A percentile compares a stretch with the other conserved stretches of the same genome.
Conservation (phyloP, 2,113 vertebrate species). For the Seriola aureovittata region DNA sequence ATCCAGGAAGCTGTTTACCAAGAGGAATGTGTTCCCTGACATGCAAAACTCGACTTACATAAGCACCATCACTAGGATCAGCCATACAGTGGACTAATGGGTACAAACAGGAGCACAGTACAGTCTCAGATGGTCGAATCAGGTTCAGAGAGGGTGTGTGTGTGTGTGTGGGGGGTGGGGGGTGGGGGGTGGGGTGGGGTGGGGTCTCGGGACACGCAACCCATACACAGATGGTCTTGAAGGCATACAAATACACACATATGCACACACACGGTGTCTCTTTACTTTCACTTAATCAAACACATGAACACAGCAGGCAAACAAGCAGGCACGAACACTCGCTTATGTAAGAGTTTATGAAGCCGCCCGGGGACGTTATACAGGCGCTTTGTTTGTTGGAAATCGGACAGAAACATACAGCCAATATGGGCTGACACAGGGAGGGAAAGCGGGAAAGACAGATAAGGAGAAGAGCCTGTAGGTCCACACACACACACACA, state of each 20-base stretch:
- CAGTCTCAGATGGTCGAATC: conserved; percentile 28
- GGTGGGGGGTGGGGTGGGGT: too few species aligned
- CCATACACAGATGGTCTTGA: conserved; percentile 45
- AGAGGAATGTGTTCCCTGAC: conserved; percentile 65
- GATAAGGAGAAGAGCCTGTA: conserved; percentile 32
- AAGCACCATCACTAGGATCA: conserved; percentile 54
- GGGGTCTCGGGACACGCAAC: conserved; percentile 33
- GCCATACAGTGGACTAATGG: conserved; percentile 38
- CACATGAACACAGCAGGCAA: conserved; percentile 32
- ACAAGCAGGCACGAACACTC: conserved; percentile 17
- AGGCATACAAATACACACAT: conserved; percentile 9
- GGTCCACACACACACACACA: conserved; percentile 21
- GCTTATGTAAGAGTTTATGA: conserved; percentile 69
- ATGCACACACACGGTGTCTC: neutral
- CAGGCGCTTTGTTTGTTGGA: conserved; percentile 44
- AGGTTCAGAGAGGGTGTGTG: neutral
- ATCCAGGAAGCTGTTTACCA: conserved; percentile 72
- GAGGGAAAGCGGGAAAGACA: conserved; percentile 29
- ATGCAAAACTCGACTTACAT: conserved; percentile 70
- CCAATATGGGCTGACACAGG: conserved; percentile 26
- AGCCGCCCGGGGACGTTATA: conserved; percentile 50
- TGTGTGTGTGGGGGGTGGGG: neutral
- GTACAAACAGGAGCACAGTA: conserved; percentile 30
- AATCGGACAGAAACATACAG: conserved; percentile 48
- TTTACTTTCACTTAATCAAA: conserved; percentile 30